Conservation (phyloP, 2,888 invertebrate species). For the Latheticus oryzae region DNA sequence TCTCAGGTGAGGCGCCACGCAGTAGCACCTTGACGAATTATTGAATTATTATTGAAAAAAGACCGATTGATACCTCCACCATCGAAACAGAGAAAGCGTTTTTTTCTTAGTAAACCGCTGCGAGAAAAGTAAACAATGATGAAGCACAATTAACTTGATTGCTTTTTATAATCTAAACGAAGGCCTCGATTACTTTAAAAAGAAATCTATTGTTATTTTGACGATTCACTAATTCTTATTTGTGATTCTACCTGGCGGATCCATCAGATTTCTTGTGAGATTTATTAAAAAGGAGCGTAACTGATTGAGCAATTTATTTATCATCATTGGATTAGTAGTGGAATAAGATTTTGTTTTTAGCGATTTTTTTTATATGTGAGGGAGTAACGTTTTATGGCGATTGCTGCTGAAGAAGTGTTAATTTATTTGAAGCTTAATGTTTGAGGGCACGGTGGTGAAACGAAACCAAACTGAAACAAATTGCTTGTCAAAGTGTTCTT, state of each 20-base stretch:
- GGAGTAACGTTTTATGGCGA: neutral
- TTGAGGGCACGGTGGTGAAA: slow-evolving; percentile 40
- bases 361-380: too few species aligned
- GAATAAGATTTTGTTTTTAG: too few species aligned
- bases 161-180: slow-evolving; percentile 29
- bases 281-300: slow-evolving; percentile 31
- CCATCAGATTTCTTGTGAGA: slow-evolving; percentile 16
- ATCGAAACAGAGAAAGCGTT: slow-evolving; percentile 32
- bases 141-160: slow-evolving; percentile 51
- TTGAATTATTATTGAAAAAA: slow-evolving; percentile 52
- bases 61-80: slow-evolving; percentile 39
- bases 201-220: slow-evolving; percentile 31
- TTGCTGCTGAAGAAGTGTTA: slow-evolving; percentile 18
- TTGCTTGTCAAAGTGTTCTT: slow-evolving; percentile 64
- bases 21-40: slow-evolving; percentile 54
- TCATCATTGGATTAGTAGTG: slow-evolving; percentile 17
- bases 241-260: slow-evolving; percentile 29
- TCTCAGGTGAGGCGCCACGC: slow-evolving; percentile 47
- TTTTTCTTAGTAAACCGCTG: slow-evolving; percentile 51
- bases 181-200: slow-evolving; percentile 23
- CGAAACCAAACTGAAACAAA: slow-evolving; percentile 61
- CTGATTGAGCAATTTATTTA: slow-evolving; percentile 24
- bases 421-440: slow-evolving; percentile 21
- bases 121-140: slow-evolving; percentile 59
- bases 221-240: slow-evolving; percentile 33